Base-by-base conservation (phyloP, 2,888 invertebrate genomes). In the Galerucella calmariensis region DNA sequence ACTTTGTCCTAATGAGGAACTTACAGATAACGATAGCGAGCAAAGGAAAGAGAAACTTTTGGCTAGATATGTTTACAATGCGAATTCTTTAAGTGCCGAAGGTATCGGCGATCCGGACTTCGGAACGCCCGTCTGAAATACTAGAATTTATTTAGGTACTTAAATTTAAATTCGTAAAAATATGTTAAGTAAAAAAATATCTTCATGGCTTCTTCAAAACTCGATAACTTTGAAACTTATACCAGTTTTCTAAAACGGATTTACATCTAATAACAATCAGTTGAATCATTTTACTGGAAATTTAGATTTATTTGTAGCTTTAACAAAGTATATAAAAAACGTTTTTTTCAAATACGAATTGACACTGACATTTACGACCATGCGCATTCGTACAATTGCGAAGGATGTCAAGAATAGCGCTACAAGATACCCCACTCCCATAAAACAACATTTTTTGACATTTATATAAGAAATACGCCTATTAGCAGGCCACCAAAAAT, bases 81-180 rank as follows among this genome's bases (percentile, higher is more conserved):
- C 87, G 24, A 87, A 87, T 80, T 84, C 85, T 71, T 77, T 86
- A 69, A 85, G 84, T 75, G 87, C 87, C 2, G 89, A 89, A 78
- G 92, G 92, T 62, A 90, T 91, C 80, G 92, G 92, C 0, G 92
- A 92, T 87, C 92, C 92, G 0, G 92, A 91, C 87, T 92, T 92
- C 85, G 92, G 92, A 78, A 92, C 92, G 5, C 92, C 92, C 12
- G 92, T 92, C 80, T 92, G 89, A 69, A 46, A 46, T 46, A 44
- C 5, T 44, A 65, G 16, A n/a, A 46, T 44, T 20, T 5, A 6
- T 16, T 62, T 61, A 61, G 61, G 61, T 61, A 61, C 12, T 41
- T 56, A 16, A 69, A 58, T 68, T 67, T 51, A 24, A 67, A 14
- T 67, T 59, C 41, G 8, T 59, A 59, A 61, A 44, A 44, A 69